Base-by-base conservation (phyloP, 2,888 invertebrate genomes). In the Noctua comes region DNA sequence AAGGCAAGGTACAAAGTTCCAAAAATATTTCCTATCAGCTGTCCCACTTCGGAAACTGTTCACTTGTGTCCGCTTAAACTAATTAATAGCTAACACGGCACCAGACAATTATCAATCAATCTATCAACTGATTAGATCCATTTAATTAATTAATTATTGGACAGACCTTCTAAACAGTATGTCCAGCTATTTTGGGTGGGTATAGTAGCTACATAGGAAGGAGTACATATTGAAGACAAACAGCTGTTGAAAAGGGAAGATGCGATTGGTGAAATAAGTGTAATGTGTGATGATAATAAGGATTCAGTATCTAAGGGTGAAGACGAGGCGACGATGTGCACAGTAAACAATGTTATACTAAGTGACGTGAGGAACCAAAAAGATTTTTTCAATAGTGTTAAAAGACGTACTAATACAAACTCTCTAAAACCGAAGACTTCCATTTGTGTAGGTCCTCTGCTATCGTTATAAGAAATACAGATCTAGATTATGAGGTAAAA, bases 101-200 rank as follows among this genome's bases (percentile, higher is more conserved):
- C 70, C 43, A 76, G 73, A 57, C 43, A 80, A 76, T 88, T 74
- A 79, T 80, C 76, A 79, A 86, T 85, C 77, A 86, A 86, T 88
- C 83, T 72, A 85, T 81, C 79, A 77, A 71, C 75, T 85, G 72
- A 85, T 89, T 80, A 77, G 75, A 80, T 80, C 80, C 54, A 69
- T 77, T 80, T 76, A 80, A 82, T 82, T 80, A 80, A 82, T 82
- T 82, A 84, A 82, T 87, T 80, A 85, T 79, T 76, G 62, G 51
- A 70, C 48, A 65, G 69, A 36, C 69, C 69, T 83, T 71, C 57
- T 24, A 18, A 75, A 48, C 46, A 79, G 1, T 57, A n/a, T 43
- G 40, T 59, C 1, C 16, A 43, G 36, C 71, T 83, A 74, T 83
- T 86, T 76, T 59, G 40, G 18, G 5, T 57, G 24, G 1, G 1